Conservation (phyloP, 2,888 invertebrate species). For the Capitulum mitella region DNA sequence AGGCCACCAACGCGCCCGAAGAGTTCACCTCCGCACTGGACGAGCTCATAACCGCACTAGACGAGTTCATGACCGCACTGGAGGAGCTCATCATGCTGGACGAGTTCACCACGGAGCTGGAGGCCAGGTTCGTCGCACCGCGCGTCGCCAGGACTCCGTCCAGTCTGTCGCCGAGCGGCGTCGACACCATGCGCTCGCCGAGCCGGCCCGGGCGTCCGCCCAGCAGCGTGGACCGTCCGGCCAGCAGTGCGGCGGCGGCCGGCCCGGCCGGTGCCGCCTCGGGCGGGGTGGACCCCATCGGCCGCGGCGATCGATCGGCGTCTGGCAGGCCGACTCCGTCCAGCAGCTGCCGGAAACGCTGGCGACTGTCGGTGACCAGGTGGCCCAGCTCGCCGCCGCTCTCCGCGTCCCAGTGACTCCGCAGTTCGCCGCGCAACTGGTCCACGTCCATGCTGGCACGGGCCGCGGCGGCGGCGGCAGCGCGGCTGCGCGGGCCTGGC, state of each 20-base stretch:
- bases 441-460: conserved; percentile 21
- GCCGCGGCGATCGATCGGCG: neutral
- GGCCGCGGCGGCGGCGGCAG: neutral
- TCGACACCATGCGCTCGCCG: neutral
- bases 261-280: neutral
- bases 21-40: neutral
- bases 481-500: neutral
- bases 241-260: neutral
- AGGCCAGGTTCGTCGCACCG: neutral
- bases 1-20: neutral
- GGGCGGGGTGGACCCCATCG: neutral
- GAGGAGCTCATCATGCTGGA: neutral
- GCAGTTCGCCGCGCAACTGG: neutral
- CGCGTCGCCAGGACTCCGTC: neutral
- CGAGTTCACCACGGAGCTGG: neutral
- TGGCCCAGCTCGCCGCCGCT: neutral
- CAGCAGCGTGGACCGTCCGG: neutral
- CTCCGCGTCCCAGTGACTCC: neutral
- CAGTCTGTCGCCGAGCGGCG: neutral
- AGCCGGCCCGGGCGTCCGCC: neutral
- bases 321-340: neutral
- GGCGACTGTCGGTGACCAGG: neutral
- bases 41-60: neutral
- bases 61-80: neutral
- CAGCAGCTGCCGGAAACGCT: conserved; percentile 13